Base-by-base conservation (phyloP, 2,888 invertebrate genomes). In the Disparrhopalites patrizii region DNA sequence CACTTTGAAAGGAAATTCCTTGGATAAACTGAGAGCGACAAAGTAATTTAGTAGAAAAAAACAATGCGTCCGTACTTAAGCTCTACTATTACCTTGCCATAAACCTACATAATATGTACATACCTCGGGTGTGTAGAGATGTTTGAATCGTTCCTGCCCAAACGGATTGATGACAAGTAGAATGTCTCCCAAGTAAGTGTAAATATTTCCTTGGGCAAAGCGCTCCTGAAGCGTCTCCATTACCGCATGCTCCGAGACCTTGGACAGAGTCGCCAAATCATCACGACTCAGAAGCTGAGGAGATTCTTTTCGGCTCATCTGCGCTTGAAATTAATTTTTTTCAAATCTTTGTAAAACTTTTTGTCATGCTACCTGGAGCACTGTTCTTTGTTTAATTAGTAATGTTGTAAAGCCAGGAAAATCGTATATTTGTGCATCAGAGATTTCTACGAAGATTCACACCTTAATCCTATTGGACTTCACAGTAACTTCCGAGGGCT, bases 151-250 rank as follows among this genome's bases (percentile, higher is more conserved):
- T 38, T 63, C 62, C 36, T 38, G 55, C 1, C 62, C 62, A 36
- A 91, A 93, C 0, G 94, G 90, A 80, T 91, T 92, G 1, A 92
- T 77, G 54, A 89, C 84, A 1, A 93, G 77, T 50, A 93, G 80
- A 71, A 91, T 84, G 76, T 93, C 92, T 1, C 92, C 93, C 60
- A 91, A 82, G 76, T 89, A 93, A 15, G 88, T 89, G 73, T 88
- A 90, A 73, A 85, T 87, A 65, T 84, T 82, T 20, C 88, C 88
- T 75, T 84, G 83, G 28, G 82, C 81, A 75, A 87, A 80, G 76
- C 91, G 85, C 58, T 85, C 85, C 75, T 87, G 84, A 31, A 92
- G 78, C 76, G 89, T 86, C 40, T 85, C 82, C 23, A 91, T 77
- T 54, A 92, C 82, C 55, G 81, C 80, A 61, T 89, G 88, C 77